These are phyloP conservation scores for Toxonevra muliebris DNA, from an alignment of 2,888 invertebrate species.

Conservation along the genomic window DNA sequence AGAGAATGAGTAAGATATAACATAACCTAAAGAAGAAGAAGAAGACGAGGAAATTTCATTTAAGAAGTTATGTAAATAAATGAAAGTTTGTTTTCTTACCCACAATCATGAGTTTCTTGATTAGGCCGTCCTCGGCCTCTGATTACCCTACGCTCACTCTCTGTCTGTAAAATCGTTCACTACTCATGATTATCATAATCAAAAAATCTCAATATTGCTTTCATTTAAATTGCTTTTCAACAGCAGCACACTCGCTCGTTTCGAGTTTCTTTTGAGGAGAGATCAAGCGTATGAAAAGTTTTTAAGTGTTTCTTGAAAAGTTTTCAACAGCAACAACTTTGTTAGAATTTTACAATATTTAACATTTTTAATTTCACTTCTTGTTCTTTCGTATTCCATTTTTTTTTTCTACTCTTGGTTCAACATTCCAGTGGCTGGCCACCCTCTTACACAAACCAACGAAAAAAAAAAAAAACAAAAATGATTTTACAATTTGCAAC, in stretches of 20 bases:
- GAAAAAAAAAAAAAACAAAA: background rate
- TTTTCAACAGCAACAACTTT: background rate
- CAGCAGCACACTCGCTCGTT: background rate
- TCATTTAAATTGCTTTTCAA: background rate
- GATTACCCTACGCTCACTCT: background rate
- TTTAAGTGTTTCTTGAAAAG: constrained; percentile 9
- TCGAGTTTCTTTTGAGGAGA: background rate
- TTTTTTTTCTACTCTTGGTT: background rate
- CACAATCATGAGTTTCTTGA: background rate
- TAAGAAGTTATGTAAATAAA: too few relatives aligned
- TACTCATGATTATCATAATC: background rate
- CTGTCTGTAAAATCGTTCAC: background rate
- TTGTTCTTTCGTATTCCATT: background rate
- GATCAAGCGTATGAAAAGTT: background rate
- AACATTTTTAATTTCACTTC: background rate
- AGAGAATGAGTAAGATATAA: too few relatives aligned
- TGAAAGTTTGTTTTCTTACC: too few relatives aligned
- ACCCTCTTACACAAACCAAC: background rate
- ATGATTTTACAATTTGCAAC: background rate
- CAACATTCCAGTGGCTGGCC: background rate
- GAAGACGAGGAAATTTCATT: too few relatives aligned
- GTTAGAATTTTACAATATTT: background rate
- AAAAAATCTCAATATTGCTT: background rate
- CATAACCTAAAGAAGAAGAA: too few relatives aligned
- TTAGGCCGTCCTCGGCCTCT: background rate